Base-by-base conservation (phyloP, 2,797 vertebrate genomes). In the Tragopan temminckii region DNA sequence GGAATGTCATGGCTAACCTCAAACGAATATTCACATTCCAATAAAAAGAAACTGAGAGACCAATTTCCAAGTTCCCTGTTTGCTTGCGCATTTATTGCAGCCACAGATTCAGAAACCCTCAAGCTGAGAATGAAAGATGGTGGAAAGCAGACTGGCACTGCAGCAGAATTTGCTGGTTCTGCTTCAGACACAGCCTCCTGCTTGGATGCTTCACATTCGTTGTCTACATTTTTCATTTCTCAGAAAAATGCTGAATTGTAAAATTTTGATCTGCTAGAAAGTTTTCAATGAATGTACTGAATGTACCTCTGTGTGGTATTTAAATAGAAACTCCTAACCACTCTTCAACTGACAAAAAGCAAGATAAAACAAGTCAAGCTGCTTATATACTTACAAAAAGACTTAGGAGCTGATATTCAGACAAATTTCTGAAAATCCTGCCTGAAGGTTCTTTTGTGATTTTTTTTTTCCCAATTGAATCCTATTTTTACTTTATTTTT, bases 1-100 rank as follows among this genome's bases (percentile, higher is more conserved):
- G 89, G 40, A 92, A 81, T 63, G 25, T 50, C 43, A 89, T 40
- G 55, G 63, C 21, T 80, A 92, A 84, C 43, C 63, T 88, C 67
- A 86, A 35, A 94, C 83, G 38, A 89, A 90, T 36, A 94, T 21
- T 66, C 25, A 53, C n/a, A 76, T 79, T 66, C n/a, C 68, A 71
- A 74, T 5, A 52, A 9, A 71, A 48, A 57, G 61, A 38, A 9
- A 71, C 4, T 0, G 7, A 11, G 61, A 35, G 29, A 31, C 20
- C 18, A 58, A 31, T 85, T 88, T 85, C 8, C 2, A 94, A 77
- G 69, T 52, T 85, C 53, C 14, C 35, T 52, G 5, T 8, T 76
- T 55, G 31, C n/a, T 31, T 25, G 20, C 29, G 74, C 42, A 19
- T 72, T 71, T 85, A n/a, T 59, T 50, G 57, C 48, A 13, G n/a